Evolutionary conservation across 2,113 vertebrate species (phyloP).

Genomic region (Cichladusa arquata): DNA sequence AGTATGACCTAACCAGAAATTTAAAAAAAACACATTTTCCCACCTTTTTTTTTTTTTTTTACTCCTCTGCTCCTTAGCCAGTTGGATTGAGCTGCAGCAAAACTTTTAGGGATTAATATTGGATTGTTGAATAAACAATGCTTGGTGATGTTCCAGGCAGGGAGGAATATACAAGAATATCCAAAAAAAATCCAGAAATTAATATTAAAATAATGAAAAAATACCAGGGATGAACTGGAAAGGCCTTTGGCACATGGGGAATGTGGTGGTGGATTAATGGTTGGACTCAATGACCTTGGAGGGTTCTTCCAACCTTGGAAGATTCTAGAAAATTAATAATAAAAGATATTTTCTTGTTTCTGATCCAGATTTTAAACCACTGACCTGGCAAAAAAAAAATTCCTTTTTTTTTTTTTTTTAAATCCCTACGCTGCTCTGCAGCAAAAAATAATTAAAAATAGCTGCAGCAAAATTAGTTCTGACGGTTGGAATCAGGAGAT

Average conservation of each 20-base stretch:
- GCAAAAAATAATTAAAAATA: neutral
- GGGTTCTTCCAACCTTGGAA: neutral
- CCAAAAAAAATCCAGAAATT: neutral
- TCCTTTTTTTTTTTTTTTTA: neutral
- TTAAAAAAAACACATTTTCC: neutral
- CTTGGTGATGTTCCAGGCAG: neutral
- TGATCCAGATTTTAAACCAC: neutral
- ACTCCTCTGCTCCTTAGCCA: neutral
- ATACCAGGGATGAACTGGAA: neutral
- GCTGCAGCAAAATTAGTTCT: neutral
- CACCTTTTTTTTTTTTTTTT: neutral
- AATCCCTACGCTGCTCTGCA: neutral
- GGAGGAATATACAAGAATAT: neutral
- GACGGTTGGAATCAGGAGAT: neutral
- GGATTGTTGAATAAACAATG: neutral
- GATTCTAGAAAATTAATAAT: rapidly evolving
- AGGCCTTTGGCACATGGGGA: neutral
- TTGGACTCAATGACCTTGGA: neutral
- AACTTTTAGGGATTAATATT: neutral
- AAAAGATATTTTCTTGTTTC: neutral
- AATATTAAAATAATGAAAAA: neutral
- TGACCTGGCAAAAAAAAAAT: neutral
- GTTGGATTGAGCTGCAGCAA: neutral
- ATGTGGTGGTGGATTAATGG: neutral
- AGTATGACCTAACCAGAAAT: neutral